Conservation (phyloP, 53 echinoderm and acorn worm genomes). For the Paracentrotus lividus region DNA sequence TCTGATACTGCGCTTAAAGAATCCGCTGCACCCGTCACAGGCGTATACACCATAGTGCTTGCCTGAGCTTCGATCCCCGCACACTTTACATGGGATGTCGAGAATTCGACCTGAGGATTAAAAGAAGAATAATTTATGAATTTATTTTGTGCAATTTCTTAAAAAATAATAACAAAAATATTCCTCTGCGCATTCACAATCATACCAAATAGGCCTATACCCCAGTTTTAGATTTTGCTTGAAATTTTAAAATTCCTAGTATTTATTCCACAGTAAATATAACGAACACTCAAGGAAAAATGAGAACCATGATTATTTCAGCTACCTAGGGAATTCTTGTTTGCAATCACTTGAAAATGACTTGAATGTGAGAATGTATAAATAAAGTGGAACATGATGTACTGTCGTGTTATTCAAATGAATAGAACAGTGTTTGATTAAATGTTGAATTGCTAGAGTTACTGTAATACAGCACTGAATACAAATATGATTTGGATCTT, state of each 20-base stretch:
- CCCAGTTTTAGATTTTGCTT: too few relatives aligned
- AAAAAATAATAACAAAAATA: too few relatives aligned
- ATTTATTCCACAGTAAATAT: too few relatives aligned
- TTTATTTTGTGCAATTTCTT: too few relatives aligned
- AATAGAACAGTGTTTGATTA: not conserved
- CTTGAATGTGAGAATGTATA: too few relatives aligned
- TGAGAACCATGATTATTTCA: not conserved
- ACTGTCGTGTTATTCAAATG: not conserved
- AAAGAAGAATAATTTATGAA: not conserved
- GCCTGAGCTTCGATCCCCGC: conserved; percentile 95
- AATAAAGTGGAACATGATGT: not conserved
- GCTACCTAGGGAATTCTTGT: not conserved
- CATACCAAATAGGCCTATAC: too few relatives aligned
- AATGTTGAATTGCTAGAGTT: not conserved
- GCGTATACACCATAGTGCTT: conserved; percentile 98
- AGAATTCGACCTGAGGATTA: conserved; percentile 86
- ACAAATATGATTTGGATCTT: not conserved
- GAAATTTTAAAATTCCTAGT: too few relatives aligned
- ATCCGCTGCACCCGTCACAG: conserved; percentile 97
- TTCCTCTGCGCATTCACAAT: too few relatives aligned
- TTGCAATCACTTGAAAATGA: not conserved
- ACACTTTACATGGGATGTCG: conserved; percentile 96
- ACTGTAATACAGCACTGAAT: not conserved
- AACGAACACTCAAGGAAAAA: not conserved
- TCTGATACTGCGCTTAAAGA: conserved; percentile 94